Percentiles rank a stretch among this genome's conserved stretches.
Evolutionary conservation across 2,888 invertebrate genomes (phyloP).

Genomic region (Drosophila lutescens): DNA sequence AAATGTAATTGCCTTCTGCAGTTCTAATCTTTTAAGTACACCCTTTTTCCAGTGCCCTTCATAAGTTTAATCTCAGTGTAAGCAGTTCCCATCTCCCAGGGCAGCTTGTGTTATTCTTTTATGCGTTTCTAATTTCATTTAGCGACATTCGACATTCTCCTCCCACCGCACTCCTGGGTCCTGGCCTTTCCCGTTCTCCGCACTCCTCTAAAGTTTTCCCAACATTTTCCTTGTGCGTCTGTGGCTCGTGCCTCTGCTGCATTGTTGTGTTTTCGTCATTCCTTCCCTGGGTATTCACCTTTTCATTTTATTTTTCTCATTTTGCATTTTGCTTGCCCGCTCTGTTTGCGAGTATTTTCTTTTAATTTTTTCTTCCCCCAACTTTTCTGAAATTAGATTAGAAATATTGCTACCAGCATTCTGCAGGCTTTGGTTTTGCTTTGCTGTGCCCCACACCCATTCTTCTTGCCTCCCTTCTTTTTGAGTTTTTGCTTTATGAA

Average conservation of each 20-base stretch:
- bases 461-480: background rate
- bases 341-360: slow-evolving; percentile 66
- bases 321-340: slow-evolving; percentile 40
- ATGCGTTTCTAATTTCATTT: slow-evolving; percentile 81
- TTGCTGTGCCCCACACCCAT: slow-evolving; percentile 16
- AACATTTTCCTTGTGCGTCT: slow-evolving; percentile 47
- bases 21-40: no score
- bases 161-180: slow-evolving; percentile 2
- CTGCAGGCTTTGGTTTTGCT: slow-evolving; percentile 43
- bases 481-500: slow-evolving; percentile 60
- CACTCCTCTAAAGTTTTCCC: slow-evolving; percentile 54
- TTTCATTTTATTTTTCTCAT: slow-evolving; percentile 34
- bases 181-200: slow-evolving; percentile 4
- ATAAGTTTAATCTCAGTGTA: slow-evolving; percentile 16
- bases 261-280: slow-evolving; percentile 64
- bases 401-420: slow-evolving; percentile 80
- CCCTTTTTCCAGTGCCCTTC: background rate
- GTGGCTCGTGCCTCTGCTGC: slow-evolving; percentile 48
- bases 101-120: slow-evolving; percentile 74
- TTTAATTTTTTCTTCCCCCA: slow-evolving; percentile 64
- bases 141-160: slow-evolving; percentile 70
- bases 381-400: slow-evolving; percentile 79
- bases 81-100: slow-evolving; percentile 45
- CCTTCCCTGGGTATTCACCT: slow-evolving; percentile 32
- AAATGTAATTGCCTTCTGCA: no score